Evolutionary conservation across 2,888 invertebrate genomes (phyloP).

Genomic region (Agonopterix alstromeriana): DNA sequence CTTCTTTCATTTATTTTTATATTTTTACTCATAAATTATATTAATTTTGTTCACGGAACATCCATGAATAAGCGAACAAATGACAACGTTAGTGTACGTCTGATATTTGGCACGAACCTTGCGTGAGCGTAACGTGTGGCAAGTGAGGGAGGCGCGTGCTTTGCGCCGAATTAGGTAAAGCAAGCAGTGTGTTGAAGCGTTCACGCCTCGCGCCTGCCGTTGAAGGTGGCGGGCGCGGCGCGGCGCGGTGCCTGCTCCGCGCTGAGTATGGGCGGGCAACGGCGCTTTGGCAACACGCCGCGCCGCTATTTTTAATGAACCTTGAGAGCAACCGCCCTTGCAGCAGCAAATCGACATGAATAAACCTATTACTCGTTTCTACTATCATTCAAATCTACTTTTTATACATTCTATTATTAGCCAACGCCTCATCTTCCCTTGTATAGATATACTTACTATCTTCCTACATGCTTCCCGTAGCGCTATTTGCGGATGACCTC

Average conservation of each 20-base stretch:
- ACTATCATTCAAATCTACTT: constrained; percentile 29
- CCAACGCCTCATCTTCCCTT: constrained; percentile 31
- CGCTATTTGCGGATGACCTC: constrained; percentile 52
- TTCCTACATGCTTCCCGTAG: constrained; percentile 29
- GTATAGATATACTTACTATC: constrained; percentile 19
- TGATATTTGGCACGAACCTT: too few relatives aligned
- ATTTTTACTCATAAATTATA: too few relatives aligned
- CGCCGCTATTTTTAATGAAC: constrained; percentile 69
- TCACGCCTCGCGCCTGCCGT: constrained; percentile 33
- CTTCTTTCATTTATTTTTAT: too few relatives aligned
- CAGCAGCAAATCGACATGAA: constrained; percentile 50
- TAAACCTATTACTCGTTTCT: constrained; percentile 25
- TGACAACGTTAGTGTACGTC: too few relatives aligned
- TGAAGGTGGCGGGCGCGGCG: constrained; percentile 19
- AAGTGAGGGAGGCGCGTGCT: not conserved
- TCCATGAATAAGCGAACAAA: too few relatives aligned
- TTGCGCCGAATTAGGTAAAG: constrained; percentile 15
- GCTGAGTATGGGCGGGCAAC: constrained; percentile 60
- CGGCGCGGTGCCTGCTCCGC: constrained; percentile 25
- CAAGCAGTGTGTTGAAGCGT: constrained; percentile 9
- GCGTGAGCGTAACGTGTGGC: not conserved
- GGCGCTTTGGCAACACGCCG: constrained; percentile 69
- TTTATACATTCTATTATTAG: constrained; percentile 32
- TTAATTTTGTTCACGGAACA: too few relatives aligned
- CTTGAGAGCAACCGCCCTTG: constrained; percentile 63